Percentiles rank a stretch among this genome's conserved stretches.
phyloP scores from a whole-genome alignment of 1,140 invertebrate genomes.

The Drosophila orena region DNA sequence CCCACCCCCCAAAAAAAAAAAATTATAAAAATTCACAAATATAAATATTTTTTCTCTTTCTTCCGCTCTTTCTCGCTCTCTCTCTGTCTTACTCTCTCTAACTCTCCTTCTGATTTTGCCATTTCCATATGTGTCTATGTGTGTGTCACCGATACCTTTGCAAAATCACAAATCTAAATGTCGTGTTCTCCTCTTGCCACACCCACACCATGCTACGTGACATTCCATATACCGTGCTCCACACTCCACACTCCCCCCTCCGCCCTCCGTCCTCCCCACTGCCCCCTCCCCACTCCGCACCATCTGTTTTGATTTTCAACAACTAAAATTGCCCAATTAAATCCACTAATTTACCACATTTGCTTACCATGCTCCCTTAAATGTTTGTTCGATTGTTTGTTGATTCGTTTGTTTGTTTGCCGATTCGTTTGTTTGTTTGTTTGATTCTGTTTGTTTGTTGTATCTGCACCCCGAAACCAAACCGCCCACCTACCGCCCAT shows the following conservation, averaged over 20 bases:
- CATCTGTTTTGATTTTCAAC: not conserved
- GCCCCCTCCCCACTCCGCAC: not conserved
- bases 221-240: not conserved
- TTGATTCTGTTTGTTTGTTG: conserved; percentile 36
- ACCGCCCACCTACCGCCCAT: conserved; percentile 6
- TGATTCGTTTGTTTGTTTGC: conserved; percentile 16
- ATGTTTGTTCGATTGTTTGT: conserved; percentile 35
- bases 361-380: conserved; percentile 20
- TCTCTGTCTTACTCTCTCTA: conserved; percentile 27
- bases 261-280: too few relatives aligned
- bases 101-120: conserved; percentile 21
- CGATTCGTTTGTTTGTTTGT: not conserved
- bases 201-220: conserved; percentile 24
- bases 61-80: conserved; percentile 39
- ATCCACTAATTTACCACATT: conserved; percentile 1
- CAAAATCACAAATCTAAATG: conserved; percentile 49
- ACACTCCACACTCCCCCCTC: conserved; percentile 1
- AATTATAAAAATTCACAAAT: conserved; percentile 39
- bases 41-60: conserved; percentile 64
- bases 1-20: not conserved
- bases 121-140: conserved; percentile 42
- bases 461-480: conserved; percentile 6
- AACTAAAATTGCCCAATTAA: too few relatives aligned
- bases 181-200: conserved; percentile 32
- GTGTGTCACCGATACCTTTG: conserved; percentile 30